Evolutionary conservation across 64 coral and sea anemone species (phyloP).

Genomic region (Stylophora pistillata): DNA sequence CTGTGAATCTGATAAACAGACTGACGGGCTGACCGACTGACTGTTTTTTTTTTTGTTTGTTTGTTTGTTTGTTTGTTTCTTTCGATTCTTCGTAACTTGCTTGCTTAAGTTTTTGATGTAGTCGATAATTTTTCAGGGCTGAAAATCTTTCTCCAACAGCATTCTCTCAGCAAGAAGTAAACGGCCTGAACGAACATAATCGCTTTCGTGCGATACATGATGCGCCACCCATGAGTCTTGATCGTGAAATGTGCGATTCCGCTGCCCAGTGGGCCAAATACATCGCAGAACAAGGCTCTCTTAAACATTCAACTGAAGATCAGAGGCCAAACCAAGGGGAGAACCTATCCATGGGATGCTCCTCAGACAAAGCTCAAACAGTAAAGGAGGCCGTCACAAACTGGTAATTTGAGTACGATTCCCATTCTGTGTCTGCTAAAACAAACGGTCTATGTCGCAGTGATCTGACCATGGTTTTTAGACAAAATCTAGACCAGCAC

Average conservation of each 20-base stretch:
- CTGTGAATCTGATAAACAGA: too few species aligned
- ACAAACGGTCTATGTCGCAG: too few species aligned
- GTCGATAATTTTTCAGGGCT: background rate
- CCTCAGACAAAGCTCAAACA: slow-evolving; percentile 7
- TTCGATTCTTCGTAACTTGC: too few species aligned
- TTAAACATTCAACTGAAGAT: slow-evolving; percentile 28
- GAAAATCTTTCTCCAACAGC: background rate
- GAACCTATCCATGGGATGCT: slow-evolving; percentile 60
- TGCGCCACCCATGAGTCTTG: slow-evolving; percentile 55
- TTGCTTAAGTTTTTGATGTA: too few species aligned
- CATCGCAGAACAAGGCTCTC: slow-evolving; percentile 10
- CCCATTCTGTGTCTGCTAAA: too few species aligned
- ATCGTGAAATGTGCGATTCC: slow-evolving; percentile 47
- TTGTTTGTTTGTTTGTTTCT: background rate
- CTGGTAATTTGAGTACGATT: slow-evolving; percentile 36
- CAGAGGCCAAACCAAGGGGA: slow-evolving; percentile 38
- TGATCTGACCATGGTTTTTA: too few species aligned
- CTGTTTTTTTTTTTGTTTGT: too few species aligned
- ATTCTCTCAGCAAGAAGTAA: slow-evolving; percentile 37
- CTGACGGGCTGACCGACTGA: too few species aligned
- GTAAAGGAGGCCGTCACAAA: slow-evolving; percentile 32
- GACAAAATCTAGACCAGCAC: too few species aligned
- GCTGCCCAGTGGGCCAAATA: slow-evolving; percentile 44
- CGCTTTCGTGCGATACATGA: slow-evolving; percentile 54
- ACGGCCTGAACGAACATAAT: slow-evolving; percentile 47